Conservation (phyloP, 2,113 vertebrate species). For the Nannospalax galili region DNA sequence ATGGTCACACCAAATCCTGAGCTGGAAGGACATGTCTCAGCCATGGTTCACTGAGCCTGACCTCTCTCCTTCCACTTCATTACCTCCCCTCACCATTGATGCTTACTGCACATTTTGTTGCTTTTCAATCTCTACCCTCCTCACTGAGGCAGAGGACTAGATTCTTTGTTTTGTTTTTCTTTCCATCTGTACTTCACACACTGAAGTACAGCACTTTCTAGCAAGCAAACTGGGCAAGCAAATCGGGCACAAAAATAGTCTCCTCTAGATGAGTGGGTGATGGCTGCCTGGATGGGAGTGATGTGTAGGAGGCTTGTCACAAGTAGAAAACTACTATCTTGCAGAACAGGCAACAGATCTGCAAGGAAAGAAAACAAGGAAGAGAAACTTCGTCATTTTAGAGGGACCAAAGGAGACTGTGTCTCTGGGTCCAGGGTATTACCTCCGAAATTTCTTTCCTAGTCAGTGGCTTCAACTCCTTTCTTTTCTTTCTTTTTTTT, state of each 20-base stretch:
- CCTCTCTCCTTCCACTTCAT: background rate
- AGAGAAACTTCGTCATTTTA: background rate
- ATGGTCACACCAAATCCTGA: background rate
- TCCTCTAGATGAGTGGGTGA: slow-evolving; percentile 56
- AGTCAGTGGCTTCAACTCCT: background rate
- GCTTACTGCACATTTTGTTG: background rate
- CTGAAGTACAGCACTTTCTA: slow-evolving; percentile 8
- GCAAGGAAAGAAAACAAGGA: background rate
- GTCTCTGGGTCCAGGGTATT: background rate
- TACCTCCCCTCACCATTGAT: background rate
- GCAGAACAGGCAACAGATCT: background rate
- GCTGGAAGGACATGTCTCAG: background rate
- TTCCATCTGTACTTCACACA: slow-evolving; percentile 25
- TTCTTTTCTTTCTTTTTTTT: background rate
- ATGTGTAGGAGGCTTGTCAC: background rate
- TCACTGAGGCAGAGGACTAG: background rate
- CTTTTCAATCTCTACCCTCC: background rate
- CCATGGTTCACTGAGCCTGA: background rate
- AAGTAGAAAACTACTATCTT: slow-evolving; percentile 3
- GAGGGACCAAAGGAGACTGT: background rate
- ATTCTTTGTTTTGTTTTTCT: background rate
- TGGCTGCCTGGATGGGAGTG: slow-evolving; percentile 24
- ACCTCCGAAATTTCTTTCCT: background rate
- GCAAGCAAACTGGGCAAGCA: background rate
- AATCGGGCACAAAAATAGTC: slow-evolving; percentile 36